Base-by-base conservation (phyloP, 2,113 vertebrate genomes). In the Illadopsis cleaveri region DNA sequence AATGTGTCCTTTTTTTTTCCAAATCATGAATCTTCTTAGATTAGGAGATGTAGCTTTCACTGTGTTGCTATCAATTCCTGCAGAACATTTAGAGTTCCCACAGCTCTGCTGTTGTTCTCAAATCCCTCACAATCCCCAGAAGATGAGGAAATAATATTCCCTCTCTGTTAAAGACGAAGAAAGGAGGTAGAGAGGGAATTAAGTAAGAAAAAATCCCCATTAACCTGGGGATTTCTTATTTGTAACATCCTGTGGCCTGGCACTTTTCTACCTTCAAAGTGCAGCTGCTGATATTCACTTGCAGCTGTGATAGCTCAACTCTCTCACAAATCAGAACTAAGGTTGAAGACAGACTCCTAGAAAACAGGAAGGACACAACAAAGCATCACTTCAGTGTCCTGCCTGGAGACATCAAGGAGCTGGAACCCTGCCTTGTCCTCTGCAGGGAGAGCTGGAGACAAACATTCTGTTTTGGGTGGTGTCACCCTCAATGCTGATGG, bases 1-100 rank as follows among this genome's bases (percentile, higher is more conserved):
- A 44, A 31, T 3, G 1, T 50, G 15, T 24, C 22, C 1, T 19
- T 37, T n/a, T 21, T 35, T 62, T 47, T 2, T 1, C 7, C 24
- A 66, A 31, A 70, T 48, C 15, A 48, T 0, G 0, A 84, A 53
- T 53, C 31, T 19, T 61, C 8, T 28, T 25, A 37, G 42, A 79
- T 60, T 31, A 84, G 40, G 42, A 60, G 11, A 50, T 10, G 4
- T 15, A 27, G 11, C 19, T 79, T 94, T 71, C 75, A 56, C 9
- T 56, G 40, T 22, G 27, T 25, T 82, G 11, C 44, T 10, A 7
- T 44, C 42, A 89, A 12, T 48, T 62, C 11, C 54, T 37, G 12
- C 33, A 28, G 1, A 2, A 57, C 18, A 60, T 33, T 48, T 22
- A 68, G 10, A 25, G 27, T 9, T 82, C 7, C 20, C 21, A 10